These are phyloP conservation scores for Caenorhabditis briggsae DNA, from an alignment of 1,140 invertebrate genomes.

Conservation along the genomic window DNA sequence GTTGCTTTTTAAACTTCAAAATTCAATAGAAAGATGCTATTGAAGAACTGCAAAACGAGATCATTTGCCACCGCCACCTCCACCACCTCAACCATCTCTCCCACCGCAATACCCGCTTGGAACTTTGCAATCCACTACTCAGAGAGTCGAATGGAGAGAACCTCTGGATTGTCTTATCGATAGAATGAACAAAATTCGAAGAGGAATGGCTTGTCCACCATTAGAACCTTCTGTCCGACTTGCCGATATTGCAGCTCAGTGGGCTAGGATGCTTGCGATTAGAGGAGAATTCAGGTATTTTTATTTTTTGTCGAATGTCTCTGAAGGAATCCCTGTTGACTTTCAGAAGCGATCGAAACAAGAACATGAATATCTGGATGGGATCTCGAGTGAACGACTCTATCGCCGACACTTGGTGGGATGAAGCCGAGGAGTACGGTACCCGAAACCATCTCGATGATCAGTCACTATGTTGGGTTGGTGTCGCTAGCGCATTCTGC, in stretches of 20 bases:
- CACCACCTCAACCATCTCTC: neutral
- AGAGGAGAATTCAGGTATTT: constrained; percentile 14
- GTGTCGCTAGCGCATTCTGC: constrained; percentile 16
- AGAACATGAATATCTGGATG: constrained; percentile 25
- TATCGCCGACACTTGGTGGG: constrained; percentile 36
- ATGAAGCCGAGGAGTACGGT: constrained; percentile 42
- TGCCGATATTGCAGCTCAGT: constrained; percentile 40
- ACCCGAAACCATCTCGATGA: constrained; percentile 15
- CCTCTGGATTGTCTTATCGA: constrained; percentile 33
- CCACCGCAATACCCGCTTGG: constrained; percentile 13
- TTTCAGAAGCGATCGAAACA: constrained; percentile 11
- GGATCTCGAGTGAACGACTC: constrained; percentile 23
- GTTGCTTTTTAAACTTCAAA: neutral
- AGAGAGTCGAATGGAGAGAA: constrained; percentile 46
- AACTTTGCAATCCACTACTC: neutral
- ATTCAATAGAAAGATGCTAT: neutral
- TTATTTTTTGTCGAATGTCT: neutral
- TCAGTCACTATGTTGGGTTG: constrained; percentile 39
- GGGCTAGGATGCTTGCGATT: constrained; percentile 23
- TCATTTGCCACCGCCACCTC: neutral
- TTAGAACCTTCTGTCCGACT: constrained; percentile 17
- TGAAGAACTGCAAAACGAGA: neutral
- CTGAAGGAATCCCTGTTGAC: too few relatives aligned
- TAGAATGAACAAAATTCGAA: constrained; percentile 29
- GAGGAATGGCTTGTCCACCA: neutral